Evolutionary conservation across 1,140 invertebrate species (phyloP).

Genomic region (Drosophila serrata): DNA sequence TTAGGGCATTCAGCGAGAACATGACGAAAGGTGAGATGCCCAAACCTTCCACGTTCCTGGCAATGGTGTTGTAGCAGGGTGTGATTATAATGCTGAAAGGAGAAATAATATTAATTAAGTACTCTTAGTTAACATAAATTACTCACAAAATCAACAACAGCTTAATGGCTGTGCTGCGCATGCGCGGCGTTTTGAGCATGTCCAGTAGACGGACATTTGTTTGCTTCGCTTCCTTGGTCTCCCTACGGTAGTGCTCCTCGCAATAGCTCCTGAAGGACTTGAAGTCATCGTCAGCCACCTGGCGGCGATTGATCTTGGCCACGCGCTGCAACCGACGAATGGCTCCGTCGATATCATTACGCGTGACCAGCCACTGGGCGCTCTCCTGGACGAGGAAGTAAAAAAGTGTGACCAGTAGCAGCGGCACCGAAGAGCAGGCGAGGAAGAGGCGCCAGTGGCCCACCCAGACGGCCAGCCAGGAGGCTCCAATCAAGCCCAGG

Average conservation of each 20-base stretch:
- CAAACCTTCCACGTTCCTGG: conserved; percentile 87
- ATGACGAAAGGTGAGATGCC: conserved; percentile 87
- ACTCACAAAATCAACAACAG: conserved; percentile 87
- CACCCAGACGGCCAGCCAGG: conserved; percentile 86
- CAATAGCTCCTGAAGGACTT: conserved; percentile 85
- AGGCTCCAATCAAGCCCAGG: conserved; percentile 86
- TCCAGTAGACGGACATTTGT: conserved; percentile 84
- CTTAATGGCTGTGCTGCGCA: conserved; percentile 86
- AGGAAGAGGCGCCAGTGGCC: conserved; percentile 86
- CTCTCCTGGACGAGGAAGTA: conserved; percentile 87
- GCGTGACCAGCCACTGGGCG: conserved; percentile 88
- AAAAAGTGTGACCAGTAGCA: conserved; percentile 85
- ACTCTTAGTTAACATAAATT: conserved; percentile 40
- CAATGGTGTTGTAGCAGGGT: conserved; percentile 88
- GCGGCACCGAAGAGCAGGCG: conserved; percentile 86
- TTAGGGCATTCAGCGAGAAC: conserved; percentile 86
- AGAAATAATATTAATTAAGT: conserved; percentile 18
- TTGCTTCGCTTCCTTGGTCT: conserved; percentile 62
- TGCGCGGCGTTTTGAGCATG: conserved; percentile 86
- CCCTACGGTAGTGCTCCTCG: conserved; percentile 51
- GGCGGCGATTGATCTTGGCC: conserved; percentile 86
- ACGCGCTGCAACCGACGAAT: conserved; percentile 86
- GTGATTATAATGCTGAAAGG: conserved; percentile 86
- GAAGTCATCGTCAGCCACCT: conserved; percentile 84
- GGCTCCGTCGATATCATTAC: conserved; percentile 86